phyloP scores from a whole-genome alignment of 2,888 invertebrate genomes.

The Pachliopta kotzebuea region DNA sequence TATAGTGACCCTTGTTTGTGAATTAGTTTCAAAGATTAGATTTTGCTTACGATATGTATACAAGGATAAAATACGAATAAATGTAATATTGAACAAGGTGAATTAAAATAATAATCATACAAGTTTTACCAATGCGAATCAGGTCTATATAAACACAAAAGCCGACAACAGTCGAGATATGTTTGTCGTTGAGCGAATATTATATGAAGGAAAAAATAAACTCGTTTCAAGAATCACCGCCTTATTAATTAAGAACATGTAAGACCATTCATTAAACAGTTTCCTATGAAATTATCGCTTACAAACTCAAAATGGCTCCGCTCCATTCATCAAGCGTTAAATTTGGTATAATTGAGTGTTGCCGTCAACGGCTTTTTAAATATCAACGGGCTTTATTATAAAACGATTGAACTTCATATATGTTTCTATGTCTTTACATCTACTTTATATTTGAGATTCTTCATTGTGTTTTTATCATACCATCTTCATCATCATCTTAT shows the following conservation, averaged over 20 bases:
- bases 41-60: too few relatives aligned
- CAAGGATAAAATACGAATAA: not conserved
- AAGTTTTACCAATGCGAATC: not conserved
- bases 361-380: constrained; percentile 17
- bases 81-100: not conserved
- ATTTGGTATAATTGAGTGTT: constrained; percentile 24
- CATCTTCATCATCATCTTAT: too few relatives aligned
- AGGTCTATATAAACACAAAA: not conserved
- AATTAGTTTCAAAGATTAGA: too few relatives aligned
- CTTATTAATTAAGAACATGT: constrained; percentile 22
- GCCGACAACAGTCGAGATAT: not conserved
- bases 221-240: constrained; percentile 16
- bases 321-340: constrained; percentile 33
- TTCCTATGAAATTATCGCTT: constrained; percentile 37
- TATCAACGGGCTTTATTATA: constrained; percentile 12
- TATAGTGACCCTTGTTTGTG: too few relatives aligned
- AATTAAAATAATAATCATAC: not conserved
- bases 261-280: constrained; percentile 25
- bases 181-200: constrained; percentile 5
- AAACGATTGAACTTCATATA: constrained; percentile 3
- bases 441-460: not conserved
- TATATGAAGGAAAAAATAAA: constrained; percentile 9
- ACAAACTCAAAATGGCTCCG: constrained; percentile 34
- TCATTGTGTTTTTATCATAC: not conserved
- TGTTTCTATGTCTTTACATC: not conserved